Conservation (phyloP, 2,888 invertebrate genomes). For the Adelphocoris suturalis region DNA sequence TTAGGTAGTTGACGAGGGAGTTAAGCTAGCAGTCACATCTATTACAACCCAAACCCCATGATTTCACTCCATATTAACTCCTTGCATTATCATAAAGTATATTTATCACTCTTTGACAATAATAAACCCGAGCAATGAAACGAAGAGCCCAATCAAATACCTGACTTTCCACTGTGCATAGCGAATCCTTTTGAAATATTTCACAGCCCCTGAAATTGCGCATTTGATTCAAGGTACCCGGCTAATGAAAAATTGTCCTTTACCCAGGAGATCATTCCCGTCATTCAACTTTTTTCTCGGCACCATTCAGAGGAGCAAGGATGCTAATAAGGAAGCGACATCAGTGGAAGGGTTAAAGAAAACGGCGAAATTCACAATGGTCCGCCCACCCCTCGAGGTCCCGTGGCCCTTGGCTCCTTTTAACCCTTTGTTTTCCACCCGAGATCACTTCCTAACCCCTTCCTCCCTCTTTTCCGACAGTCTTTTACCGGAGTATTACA, state of each 20-base stretch:
- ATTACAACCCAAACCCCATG: too few relatives aligned
- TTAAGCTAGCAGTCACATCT: too few relatives aligned
- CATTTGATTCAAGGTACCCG: not conserved
- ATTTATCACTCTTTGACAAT: too few relatives aligned
- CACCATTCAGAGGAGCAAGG: not conserved
- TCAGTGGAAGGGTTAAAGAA: constrained; percentile 34
- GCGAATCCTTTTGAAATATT: not conserved
- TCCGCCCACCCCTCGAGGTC: not conserved
- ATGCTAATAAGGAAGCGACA: constrained; percentile 53
- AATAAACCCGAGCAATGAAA: too few relatives aligned
- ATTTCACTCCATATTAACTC: too few relatives aligned
- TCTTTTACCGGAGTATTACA: constrained; percentile 51
- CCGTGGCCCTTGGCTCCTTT: constrained; percentile 51
- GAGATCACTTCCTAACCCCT: constrained; percentile 1
- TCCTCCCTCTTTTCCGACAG: constrained; percentile 1
- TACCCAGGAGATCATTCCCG: constrained; percentile 28
- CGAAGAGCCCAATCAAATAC: too few relatives aligned
- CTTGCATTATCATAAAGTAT: too few relatives aligned
- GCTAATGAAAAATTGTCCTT: constrained; percentile 44
- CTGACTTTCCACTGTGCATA: too few relatives aligned
- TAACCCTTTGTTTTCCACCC: constrained; percentile 57
- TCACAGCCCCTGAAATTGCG: not conserved
- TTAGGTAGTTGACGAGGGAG: too few relatives aligned
- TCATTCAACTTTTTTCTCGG: constrained; percentile 5
- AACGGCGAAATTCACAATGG: constrained; percentile 30